These are phyloP conservation scores for Eulimnadia texana DNA, from an alignment of 1,140 invertebrate species.

Conservation along the genomic window DNA sequence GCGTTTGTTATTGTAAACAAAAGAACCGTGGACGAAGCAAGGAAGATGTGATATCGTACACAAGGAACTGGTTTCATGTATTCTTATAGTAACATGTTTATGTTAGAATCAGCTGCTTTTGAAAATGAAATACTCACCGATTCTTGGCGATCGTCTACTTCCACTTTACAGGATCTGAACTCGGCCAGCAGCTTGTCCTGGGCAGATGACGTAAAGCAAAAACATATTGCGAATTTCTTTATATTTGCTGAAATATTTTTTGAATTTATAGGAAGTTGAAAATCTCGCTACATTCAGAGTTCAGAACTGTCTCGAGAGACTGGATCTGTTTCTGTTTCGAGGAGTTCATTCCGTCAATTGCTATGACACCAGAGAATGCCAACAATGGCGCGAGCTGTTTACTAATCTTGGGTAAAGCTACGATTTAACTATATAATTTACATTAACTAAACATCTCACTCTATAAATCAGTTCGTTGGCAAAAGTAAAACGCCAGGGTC, in stretches of 20 bases:
- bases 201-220: constrained; percentile 3
- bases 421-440: neutral
- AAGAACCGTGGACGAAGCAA: no score
- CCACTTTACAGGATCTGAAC: neutral
- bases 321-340: constrained; percentile 1
- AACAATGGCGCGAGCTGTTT: neutral
- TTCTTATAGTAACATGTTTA: no score
- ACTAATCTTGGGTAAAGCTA: neutral
- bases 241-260: neutral
- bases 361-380: neutral
- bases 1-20: no score
- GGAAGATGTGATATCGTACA: no score
- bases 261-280: constrained; percentile 5
- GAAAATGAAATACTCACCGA: neutral
- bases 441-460: no score
- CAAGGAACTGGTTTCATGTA: no score
- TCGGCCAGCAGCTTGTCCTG: constrained; percentile 8
- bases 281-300: constrained; percentile 1
- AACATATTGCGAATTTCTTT: neutral
- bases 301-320: neutral
- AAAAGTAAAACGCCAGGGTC: neutral
- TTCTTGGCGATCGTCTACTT: neutral
- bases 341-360: neutral
- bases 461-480: no score
- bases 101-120: neutral